Percentiles rank a stretch among this genome's conserved stretches.
Evolutionary conservation across 2,113 vertebrate genomes (phyloP).

Genomic region (Piaya cayana): DNA sequence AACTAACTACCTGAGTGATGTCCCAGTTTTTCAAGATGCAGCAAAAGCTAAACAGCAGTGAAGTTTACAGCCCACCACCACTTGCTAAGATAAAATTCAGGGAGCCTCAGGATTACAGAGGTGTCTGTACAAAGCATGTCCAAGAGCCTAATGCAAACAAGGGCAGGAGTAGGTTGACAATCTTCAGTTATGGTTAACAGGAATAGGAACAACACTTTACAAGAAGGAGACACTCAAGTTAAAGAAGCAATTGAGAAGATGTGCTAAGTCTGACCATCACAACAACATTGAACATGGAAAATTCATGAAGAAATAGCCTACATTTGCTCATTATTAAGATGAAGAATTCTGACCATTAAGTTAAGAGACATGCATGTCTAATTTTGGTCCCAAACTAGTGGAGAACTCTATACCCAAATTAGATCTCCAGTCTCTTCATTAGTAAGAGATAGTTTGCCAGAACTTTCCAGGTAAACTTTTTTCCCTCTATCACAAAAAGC

Average conservation of each 20-base stretch:
- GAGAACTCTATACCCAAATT: background rate
- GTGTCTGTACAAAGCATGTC: background rate
- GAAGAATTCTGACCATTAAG: background rate
- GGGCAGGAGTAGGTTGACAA: background rate
- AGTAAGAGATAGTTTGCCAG: background rate
- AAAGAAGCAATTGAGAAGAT: background rate
- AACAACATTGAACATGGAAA: background rate
- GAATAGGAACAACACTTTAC: background rate
- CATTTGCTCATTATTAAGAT: background rate
- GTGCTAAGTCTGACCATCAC: background rate
- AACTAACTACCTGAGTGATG: background rate
- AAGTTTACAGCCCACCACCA: background rate
- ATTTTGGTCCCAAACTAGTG: background rate
- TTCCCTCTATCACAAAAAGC: background rate
- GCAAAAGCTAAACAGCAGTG: background rate
- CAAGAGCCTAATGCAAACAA: background rate
- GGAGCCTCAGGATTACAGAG: background rate
- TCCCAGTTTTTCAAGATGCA: background rate
- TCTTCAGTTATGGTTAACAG: background rate
- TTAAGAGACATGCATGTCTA: background rate
- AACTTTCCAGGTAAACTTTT: background rate
- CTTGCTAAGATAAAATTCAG: background rate
- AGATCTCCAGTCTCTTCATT: background rate
- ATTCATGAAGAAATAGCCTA: background rate
- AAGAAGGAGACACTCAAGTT: background rate